phyloP scores from a whole-genome alignment of 2,888 invertebrate species.

The Leptura quadrifasciata region DNA sequence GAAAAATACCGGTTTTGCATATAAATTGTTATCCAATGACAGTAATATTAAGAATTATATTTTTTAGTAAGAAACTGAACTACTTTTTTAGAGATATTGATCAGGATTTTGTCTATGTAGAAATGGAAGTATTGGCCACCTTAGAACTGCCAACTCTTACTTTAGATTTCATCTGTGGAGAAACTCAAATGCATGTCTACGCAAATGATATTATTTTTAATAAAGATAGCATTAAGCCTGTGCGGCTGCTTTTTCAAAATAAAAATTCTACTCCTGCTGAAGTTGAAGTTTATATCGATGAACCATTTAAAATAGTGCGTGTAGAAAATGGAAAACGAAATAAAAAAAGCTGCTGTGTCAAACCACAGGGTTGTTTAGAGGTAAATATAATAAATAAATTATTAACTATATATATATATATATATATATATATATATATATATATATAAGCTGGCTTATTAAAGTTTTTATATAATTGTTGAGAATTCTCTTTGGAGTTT shows the following conservation, averaged over 20 bases:
- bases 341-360: conserved; percentile 8
- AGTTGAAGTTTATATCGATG: conserved; percentile 29
- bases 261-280: conserved; percentile 50
- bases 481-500: too few relatives aligned
- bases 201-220: conserved; percentile 61
- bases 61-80: conserved; percentile 60
- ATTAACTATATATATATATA: too few relatives aligned
- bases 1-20: conserved; percentile 53
- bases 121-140: conserved; percentile 53
- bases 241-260: conserved; percentile 56
- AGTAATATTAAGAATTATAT: conserved; percentile 11
- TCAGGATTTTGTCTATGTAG: conserved; percentile 46
- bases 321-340: conserved; percentile 20
- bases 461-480: too few relatives aligned
- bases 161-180: conserved; percentile 51
- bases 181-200: conserved; percentile 53
- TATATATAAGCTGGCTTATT: too few relatives aligned
- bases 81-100: conserved; percentile 59
- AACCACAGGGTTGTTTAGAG: conserved; percentile 29
- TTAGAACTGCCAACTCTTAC: conserved; percentile 57
- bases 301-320: conserved; percentile 36
- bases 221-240: conserved; percentile 39
- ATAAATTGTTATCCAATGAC: background rate
- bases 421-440: too few relatives aligned
- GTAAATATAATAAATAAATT: too few relatives aligned